Evolutionary conservation across 2,113 vertebrate species (phyloP).

Genomic region (Aix galericulata): DNA sequence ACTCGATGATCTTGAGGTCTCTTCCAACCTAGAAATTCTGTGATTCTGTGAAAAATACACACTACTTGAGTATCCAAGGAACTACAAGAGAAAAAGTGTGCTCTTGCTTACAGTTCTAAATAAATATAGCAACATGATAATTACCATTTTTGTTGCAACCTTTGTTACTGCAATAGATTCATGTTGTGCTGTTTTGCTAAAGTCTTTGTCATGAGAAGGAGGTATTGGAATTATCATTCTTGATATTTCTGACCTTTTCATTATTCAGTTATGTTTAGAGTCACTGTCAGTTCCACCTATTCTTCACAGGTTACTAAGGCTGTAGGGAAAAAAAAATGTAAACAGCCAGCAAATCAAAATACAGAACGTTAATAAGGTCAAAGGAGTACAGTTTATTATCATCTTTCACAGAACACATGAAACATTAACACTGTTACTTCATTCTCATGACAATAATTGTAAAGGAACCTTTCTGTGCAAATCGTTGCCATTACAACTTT

Average conservation of each 20-base stretch:
- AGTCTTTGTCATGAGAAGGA: background rate
- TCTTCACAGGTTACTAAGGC: conserved; percentile 18
- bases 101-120: background rate
- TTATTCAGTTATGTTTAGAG: conserved; percentile 1
- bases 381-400: conserved; percentile 49
- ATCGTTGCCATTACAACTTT: conserved; percentile 49
- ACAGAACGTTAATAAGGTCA: conserved; percentile 61
- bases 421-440: conserved; percentile 36
- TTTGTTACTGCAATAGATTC: background rate
- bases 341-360: conserved; percentile 50
- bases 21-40: no score
- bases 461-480: conserved; percentile 27
- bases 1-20: no score
- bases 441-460: conserved; percentile 40
- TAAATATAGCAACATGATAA: background rate
- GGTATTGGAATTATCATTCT: conserved; percentile 14
- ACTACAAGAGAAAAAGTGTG: background rate
- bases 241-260: conserved; percentile 43
- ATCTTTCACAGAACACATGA: conserved; percentile 31
- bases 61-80: background rate
- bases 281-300: conserved; percentile 22
- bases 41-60: background rate
- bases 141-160: background rate
- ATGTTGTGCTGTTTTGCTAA: background rate
- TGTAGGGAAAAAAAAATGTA: conserved; percentile 5